Base-by-base conservation (phyloP, 2,797 vertebrate genomes). In the Dendrocincla fuliginosa region DNA sequence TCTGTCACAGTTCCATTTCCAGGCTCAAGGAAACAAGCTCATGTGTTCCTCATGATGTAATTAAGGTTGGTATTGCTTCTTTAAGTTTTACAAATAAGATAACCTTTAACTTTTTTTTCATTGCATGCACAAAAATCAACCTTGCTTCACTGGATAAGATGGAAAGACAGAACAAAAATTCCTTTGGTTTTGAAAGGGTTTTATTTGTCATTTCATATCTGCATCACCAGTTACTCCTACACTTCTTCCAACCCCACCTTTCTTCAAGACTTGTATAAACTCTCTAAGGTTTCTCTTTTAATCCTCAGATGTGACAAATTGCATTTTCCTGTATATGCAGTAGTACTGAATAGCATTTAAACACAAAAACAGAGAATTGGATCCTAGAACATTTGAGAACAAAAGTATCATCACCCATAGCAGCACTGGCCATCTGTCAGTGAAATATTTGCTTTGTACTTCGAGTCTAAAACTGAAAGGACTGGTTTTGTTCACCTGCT, bases 1-100 rank as follows among this genome's bases (percentile, higher is more conserved):
- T 99, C 13, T 99, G 98, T 87, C 99, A 99, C 97, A 99, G 99
- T 97, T 99, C 99, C 5, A 99, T 99, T 96, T 99, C 99, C 95
- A 98, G 99, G 96, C 98, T 99, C 90, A 99, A 99, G 97, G 99
- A 99, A 96, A 99, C 99, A 91, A 99, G 98, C 82, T 99, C 99
- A 2, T 98, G 98, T 50, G 98, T 99, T 78, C 97, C 99, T 79
- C 98, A 97, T 69, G 99, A 99, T 90, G 98, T 99, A 96, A 98
- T 98, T 95, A 99, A 99, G 99, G 99, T 99, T 97, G 94, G 98
- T 97, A 50, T 86, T 77, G 19, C 41, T 83, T 41, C 61, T 78
- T 11, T 63, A 32, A 53, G 22, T 85, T 92, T 83, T 57, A 57
- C 23, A 57, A 8, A 24, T 74, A 52, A 59, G 33, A 32, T 41